Evolutionary conservation across 2,888 invertebrate genomes (phyloP).

Genomic region (Lissonota sp.): DNA sequence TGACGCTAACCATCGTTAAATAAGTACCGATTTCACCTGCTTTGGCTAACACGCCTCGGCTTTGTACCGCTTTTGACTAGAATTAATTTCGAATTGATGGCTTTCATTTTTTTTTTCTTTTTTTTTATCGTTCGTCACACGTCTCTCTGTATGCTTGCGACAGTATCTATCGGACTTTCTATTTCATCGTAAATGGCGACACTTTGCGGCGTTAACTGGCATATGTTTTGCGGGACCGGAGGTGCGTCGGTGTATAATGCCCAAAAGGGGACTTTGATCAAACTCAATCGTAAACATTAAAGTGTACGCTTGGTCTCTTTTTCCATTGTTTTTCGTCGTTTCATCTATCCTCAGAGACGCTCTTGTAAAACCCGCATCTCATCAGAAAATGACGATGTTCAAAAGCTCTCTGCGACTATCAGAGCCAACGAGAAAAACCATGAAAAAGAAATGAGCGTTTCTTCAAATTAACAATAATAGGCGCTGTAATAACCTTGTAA

Average conservation of each 20-base stretch:
- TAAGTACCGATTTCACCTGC: slow-evolving; percentile 81
- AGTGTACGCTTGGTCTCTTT: slow-evolving; percentile 62
- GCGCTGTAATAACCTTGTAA: slow-evolving; percentile 81
- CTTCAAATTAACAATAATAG: slow-evolving; percentile 80
- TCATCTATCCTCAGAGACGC: neutral
- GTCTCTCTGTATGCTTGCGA: slow-evolving; percentile 28
- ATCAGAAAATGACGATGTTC: neutral
- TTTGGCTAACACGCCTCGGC: slow-evolving; percentile 71
- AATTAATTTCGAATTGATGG: slow-evolving; percentile 80
- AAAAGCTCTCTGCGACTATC: slow-evolving; percentile 41
- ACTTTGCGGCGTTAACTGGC: slow-evolving; percentile 43
- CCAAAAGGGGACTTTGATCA: slow-evolving; percentile 84
- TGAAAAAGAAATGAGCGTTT: slow-evolving; percentile 68
- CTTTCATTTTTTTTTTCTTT: slow-evolving; percentile 43
- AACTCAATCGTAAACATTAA: slow-evolving; percentile 83
- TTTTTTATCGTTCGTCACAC: slow-evolving; percentile 1
- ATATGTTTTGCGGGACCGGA: slow-evolving; percentile 77
- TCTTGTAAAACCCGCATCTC: neutral
- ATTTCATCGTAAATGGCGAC: slow-evolving; percentile 41
- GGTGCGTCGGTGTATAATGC: slow-evolving; percentile 83
- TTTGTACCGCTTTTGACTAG: slow-evolving; percentile 84
- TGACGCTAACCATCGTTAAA: slow-evolving; percentile 66
- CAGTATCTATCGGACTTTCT: slow-evolving; percentile 22
- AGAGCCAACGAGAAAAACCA: slow-evolving; percentile 43
- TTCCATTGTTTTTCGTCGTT: neutral